A percentile compares a stretch with the other conserved stretches of the same genome.
phyloP scores from a whole-genome alignment of 2,888 invertebrate species.

The Nomada hirtipes region DNA sequence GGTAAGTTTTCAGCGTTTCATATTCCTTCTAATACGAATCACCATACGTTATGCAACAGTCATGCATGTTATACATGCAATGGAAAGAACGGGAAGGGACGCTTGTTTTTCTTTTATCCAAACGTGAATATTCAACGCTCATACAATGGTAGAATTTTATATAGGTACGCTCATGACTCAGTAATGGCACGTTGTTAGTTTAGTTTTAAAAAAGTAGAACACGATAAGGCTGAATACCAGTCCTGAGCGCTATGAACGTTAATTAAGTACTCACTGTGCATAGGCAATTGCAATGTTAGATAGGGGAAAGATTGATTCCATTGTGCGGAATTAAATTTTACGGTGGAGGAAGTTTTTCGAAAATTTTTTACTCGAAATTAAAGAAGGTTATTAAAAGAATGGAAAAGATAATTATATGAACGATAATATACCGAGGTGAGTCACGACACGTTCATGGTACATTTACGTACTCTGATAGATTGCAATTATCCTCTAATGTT shows the following conservation, averaged over 20 bases:
- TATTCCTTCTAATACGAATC: neutral
- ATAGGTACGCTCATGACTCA: neutral
- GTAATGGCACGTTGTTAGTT: constrained; percentile 10
- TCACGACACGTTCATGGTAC: neutral
- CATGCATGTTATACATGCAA: neutral
- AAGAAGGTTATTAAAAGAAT: neutral
- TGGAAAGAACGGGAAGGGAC: neutral
- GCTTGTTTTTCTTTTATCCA: neutral
- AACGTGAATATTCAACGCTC: constrained; percentile 18
- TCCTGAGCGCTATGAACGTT: neutral
- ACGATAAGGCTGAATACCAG: constrained; percentile 15
- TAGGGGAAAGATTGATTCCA: neutral
- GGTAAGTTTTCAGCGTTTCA: constrained; percentile 72
- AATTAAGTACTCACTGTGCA: constrained; percentile 7
- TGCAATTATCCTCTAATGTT: too few species aligned
- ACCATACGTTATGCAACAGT: too few species aligned
- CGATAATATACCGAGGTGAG: neutral
- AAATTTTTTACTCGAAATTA: neutral
- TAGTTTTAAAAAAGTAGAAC: constrained; percentile 2
- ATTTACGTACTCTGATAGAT: neutral
- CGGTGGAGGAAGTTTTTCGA: neutral
- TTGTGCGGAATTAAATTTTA: neutral
- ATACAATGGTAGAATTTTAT: constrained; percentile 8
- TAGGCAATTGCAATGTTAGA: neutral
- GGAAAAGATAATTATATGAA: neutral